phyloP scores from a whole-genome alignment of 2,888 invertebrate genomes.

The Dione vanillae region DNA sequence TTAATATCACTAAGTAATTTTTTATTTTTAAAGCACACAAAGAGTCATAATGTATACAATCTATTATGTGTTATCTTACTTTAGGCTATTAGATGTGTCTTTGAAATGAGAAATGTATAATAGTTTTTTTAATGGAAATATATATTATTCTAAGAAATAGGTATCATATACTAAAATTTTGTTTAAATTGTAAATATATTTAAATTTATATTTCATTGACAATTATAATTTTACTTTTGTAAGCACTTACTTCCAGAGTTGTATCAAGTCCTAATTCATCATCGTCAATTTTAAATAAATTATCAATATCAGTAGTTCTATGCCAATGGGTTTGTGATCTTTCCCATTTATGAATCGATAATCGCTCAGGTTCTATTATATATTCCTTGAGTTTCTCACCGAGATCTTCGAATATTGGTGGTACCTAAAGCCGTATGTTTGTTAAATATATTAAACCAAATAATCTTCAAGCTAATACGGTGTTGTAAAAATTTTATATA shows the following conservation, averaged over 20 bases:
- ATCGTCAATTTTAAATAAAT: conserved; percentile 73
- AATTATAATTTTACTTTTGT: neutral
- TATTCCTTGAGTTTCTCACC: conserved; percentile 87
- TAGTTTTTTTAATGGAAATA: neutral
- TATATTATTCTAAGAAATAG: neutral
- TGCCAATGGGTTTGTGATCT: conserved; percentile 86
- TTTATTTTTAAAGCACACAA: no score
- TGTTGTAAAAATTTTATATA: neutral
- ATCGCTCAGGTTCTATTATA: conserved; percentile 86
- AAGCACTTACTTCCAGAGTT: conserved; percentile 65
- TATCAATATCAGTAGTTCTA: conserved; percentile 49
- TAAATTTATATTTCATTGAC: neutral
- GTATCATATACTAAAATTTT: neutral
- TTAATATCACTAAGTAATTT: no score
- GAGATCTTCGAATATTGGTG: conserved; percentile 87
- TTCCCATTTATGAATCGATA: conserved; percentile 89
- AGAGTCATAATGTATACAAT: no score
- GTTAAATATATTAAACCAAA: neutral
- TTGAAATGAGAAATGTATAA: no score
- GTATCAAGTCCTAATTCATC: conserved; percentile 69
- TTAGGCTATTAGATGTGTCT: no score
- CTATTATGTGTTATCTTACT: no score
- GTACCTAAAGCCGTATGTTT: conserved; percentile 69
- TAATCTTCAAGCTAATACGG: neutral
- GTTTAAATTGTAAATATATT: neutral